Evolutionary conservation across 2,113 vertebrate species (phyloP).

Genomic region (Papio anubis): DNA sequence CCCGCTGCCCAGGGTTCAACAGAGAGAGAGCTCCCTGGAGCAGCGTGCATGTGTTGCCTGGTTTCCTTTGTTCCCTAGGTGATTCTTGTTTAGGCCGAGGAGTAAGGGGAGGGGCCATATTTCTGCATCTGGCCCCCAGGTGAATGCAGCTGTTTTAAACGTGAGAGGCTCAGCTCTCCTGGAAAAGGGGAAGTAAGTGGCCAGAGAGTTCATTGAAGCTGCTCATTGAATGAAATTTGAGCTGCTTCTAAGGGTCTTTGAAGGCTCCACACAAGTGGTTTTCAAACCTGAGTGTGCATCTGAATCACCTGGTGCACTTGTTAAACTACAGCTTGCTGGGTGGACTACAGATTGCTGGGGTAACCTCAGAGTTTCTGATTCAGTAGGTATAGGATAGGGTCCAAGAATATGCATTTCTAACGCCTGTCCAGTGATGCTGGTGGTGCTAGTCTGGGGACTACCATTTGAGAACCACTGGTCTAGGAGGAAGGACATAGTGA

Average conservation of each 20-base stretch:
- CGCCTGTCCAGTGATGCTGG: background rate
- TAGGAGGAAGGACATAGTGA: background rate
- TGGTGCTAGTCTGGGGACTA: background rate
- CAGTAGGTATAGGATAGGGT: background rate
- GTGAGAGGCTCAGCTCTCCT: background rate
- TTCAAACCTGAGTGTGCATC: background rate
- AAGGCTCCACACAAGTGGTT: background rate
- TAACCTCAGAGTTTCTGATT: background rate
- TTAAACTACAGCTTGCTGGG: background rate
- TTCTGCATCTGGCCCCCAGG: conserved; percentile 19
- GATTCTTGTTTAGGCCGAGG: conserved; percentile 36
- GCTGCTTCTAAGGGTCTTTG: background rate
- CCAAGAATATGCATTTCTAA: background rate
- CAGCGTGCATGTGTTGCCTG: background rate
- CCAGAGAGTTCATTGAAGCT: background rate
- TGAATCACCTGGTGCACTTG: background rate
- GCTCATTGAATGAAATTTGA: background rate
- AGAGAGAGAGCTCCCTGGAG: background rate
- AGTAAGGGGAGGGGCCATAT: background rate
- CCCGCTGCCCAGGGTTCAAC: background rate
- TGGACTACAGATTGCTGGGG: background rate
- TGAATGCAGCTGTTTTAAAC: background rate
- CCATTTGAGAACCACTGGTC: background rate
- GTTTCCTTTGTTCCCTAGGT: conserved; percentile 49
- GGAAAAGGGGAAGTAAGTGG: background rate